phyloP scores from a whole-genome alignment of 2,888 invertebrate species.

The Synergus gifuensis region DNA sequence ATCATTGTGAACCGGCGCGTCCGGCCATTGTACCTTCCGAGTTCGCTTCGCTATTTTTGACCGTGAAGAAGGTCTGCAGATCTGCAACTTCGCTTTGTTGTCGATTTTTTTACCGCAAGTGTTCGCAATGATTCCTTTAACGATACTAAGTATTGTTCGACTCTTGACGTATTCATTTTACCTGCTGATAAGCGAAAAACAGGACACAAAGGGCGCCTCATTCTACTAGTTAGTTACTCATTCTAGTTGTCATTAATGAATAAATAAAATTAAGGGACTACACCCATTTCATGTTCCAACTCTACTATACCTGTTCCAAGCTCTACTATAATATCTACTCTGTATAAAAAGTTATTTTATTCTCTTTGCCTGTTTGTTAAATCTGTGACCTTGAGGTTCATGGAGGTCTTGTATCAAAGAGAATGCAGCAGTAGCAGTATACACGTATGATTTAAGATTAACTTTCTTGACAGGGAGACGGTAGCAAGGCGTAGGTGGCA shows the following conservation, averaged over 20 bases:
- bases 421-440: slow-evolving; percentile 67
- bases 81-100: slow-evolving; percentile 54
- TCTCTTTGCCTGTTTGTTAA: neutral
- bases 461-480: slow-evolving; percentile 69
- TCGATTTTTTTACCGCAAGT: slow-evolving; percentile 34
- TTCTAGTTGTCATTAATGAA: too few relatives aligned
- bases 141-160: neutral
- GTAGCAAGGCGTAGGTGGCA: slow-evolving; percentile 72
- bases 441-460: slow-evolving; percentile 68
- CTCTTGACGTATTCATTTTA: neutral
- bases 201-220: too few relatives aligned
- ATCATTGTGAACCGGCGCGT: slow-evolving; percentile 63
- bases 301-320: too few relatives aligned
- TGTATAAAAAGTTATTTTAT: too few relatives aligned
- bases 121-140: slow-evolving; percentile 9
- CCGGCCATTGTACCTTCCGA: slow-evolving; percentile 60
- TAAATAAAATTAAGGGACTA: too few relatives aligned
- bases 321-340: too few relatives aligned
- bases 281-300: too few relatives aligned
- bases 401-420: neutral
- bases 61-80: slow-evolving; percentile 52
- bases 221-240: too few relatives aligned
- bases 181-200: neutral
- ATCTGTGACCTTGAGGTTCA: neutral
- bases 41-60: slow-evolving; percentile 46